Base-by-base conservation (phyloP, 2,797 vertebrate species). In the Gobio occitaniae region DNA sequence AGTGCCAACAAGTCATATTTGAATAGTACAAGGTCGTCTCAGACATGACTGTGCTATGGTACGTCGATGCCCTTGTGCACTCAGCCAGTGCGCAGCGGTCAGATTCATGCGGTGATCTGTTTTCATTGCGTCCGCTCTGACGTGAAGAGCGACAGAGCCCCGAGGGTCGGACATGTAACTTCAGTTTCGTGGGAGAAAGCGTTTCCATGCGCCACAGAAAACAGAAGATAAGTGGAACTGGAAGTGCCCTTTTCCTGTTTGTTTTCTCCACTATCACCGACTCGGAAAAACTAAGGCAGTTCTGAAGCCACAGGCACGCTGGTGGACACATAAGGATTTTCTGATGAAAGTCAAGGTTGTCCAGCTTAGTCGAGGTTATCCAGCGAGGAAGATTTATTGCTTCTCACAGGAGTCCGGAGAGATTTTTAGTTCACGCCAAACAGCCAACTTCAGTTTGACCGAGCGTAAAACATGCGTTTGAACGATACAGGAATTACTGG, bases 121-220 rank as follows among this genome's bases (percentile, higher is more conserved):
- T 78, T 84, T 84, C 66, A 72, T 61, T 85, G 80, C 81, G 84
- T 84, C 82, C 80, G 68, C 48, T 76, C 84, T 88, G 87, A 88
- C 87, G 85, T 69, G 78, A 78, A 50, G 59, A 68, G 82, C 63
- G 54, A 83, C 66, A 69, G 25, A 84, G 69, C 66, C 84, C 80
- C 69, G 44, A 76, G 79, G 82, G 74, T 86, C 79, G 69, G 59
- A 87, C 69, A 38, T 52, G 78, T 76, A 86, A 86, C 81, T 77
- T 84, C 80, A 76, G 38, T 47, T 78, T 61, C 38, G 80, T 77
- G 50, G 72, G 65, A 75, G 70, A 87, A 36, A 52, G 25, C 59
- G 25, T 79, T 78, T 79, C 41, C 29, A 21, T 79, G 56, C 48
- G 66, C 69, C 66, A 78, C 19, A 54, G 48, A 59, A 76, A 84